phyloP scores from a whole-genome alignment of 1,140 invertebrate species.

The Drosophila serrata region DNA sequence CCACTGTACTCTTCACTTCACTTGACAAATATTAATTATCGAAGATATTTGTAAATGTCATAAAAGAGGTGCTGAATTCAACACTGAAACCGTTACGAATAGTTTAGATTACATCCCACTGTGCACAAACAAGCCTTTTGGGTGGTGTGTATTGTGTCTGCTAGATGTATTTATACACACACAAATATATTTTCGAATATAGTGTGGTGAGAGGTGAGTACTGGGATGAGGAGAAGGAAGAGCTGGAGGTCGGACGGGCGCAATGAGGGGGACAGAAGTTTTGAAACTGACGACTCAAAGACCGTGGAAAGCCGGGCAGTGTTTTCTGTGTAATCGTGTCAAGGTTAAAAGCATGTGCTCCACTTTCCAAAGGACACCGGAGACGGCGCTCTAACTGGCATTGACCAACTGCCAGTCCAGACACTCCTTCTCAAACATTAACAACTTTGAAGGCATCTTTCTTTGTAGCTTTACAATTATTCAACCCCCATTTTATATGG shows the following conservation, averaged over 20 bases:
- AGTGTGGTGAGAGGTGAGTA: conserved; percentile 36
- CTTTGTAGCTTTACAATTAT: conserved; percentile 18
- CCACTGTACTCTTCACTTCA: neutral
- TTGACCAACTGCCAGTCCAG: conserved; percentile 34
- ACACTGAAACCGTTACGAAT: neutral
- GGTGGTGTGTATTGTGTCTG: conserved; percentile 37
- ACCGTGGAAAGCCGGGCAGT: conserved; percentile 26
- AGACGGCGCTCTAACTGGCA: conserved; percentile 35
- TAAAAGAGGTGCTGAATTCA: conserved; percentile 2
- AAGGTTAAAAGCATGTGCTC: conserved; percentile 77
- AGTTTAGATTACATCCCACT: conserved; percentile 9
- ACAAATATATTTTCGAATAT: neutral
- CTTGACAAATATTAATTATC: conserved; percentile 4
- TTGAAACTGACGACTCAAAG: conserved; percentile 22
- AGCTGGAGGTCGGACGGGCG: conserved; percentile 1
- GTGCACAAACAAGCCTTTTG: conserved; percentile 9
- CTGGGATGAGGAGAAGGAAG: neutral
- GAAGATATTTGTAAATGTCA: neutral
- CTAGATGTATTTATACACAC: neutral
- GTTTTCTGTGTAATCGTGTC: conserved; percentile 66
- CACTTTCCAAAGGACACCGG: conserved; percentile 60
- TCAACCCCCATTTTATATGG: neutral
- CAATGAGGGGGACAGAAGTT: conserved; percentile 28
- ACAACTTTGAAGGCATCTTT: conserved; percentile 1
- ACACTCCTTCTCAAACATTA: conserved; percentile 2